Evolutionary conservation across 2,888 invertebrate species (phyloP).

Genomic region (Altica lythri): DNA sequence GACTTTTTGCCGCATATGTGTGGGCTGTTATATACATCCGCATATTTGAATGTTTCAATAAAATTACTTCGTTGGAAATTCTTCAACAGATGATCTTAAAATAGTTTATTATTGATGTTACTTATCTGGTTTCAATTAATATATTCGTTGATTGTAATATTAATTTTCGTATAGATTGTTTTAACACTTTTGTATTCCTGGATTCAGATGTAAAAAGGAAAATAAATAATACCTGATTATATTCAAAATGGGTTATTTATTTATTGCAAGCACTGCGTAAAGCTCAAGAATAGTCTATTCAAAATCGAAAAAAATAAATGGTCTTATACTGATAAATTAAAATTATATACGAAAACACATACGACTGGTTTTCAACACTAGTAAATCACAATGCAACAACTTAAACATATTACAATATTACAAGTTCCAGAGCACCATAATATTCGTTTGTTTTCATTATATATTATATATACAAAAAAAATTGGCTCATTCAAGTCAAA

Average conservation of each 20-base stretch:
- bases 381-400: slow-evolving; percentile 56
- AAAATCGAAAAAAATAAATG: slow-evolving; percentile 47
- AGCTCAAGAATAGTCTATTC: slow-evolving; percentile 53
- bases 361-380: slow-evolving; percentile 51
- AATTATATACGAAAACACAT: slow-evolving; percentile 47
- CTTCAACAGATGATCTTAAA: no score
- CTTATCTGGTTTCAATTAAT: no score
- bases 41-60: no score
- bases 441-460: slow-evolving; percentile 51
- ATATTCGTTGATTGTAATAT: no score
- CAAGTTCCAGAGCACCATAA: slow-evolving; percentile 57
- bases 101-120: no score
- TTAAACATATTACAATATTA: slow-evolving; percentile 43
- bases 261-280: slow-evolving; percentile 57
- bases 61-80: no score
- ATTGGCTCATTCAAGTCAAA: slow-evolving; percentile 39
- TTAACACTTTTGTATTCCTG: no score
- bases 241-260: slow-evolving; percentile 38
- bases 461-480: slow-evolving; percentile 42
- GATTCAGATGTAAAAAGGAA: no score
- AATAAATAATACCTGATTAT: slow-evolving; percentile 21
- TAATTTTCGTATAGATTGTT: no score
- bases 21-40: no score
- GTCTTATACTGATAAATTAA: slow-evolving; percentile 45
- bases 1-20: no score